A percentile compares a stretch with the other conserved stretches of the same genome.
Evolutionary conservation across 2,888 invertebrate species (phyloP).

Genomic region (Drosophila subsilvestris): DNA sequence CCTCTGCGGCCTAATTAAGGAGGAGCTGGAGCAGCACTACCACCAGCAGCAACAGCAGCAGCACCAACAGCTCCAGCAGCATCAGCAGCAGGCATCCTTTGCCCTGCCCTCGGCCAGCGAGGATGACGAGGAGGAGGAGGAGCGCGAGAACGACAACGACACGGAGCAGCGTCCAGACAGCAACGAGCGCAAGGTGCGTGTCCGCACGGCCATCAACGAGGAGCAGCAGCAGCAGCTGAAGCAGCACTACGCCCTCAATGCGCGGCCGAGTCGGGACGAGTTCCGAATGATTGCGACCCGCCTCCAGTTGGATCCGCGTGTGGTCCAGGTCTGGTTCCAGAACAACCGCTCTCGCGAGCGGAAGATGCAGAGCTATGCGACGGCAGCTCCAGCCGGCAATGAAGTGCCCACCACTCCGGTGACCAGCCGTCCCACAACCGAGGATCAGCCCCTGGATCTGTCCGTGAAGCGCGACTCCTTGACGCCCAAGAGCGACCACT

Average conservation of each 20-base stretch:
- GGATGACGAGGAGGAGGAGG: constrained; percentile 67
- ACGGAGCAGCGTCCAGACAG: constrained; percentile 82
- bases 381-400: constrained; percentile 29
- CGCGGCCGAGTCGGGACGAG: constrained; percentile 97
- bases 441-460: constrained; percentile 95
- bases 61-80: constrained; percentile 48
- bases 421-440: constrained; percentile 46
- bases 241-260: constrained; percentile 94
- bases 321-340: constrained; percentile 98
- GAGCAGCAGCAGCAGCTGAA: constrained; percentile 95
- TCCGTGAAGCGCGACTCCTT: constrained; percentile 90
- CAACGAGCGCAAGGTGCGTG: constrained; percentile 90
- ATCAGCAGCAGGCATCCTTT: constrained; percentile 59
- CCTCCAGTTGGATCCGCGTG: constrained; percentile 90
- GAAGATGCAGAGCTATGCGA: constrained; percentile 85
- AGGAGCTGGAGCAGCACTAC: constrained; percentile 84
- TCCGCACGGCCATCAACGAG: constrained; percentile 96
- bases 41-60: constrained; percentile 66
- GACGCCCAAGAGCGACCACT: constrained; percentile 83
- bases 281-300: constrained; percentile 94
- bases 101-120: constrained; percentile 85
- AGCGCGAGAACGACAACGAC: constrained; percentile 84
- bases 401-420: not conserved
- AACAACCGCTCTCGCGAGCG: constrained; percentile 96
- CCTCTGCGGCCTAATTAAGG: constrained; percentile 85